Base-by-base conservation (phyloP, 2,113 vertebrate genomes). In the Plectropomus leopardus region DNA sequence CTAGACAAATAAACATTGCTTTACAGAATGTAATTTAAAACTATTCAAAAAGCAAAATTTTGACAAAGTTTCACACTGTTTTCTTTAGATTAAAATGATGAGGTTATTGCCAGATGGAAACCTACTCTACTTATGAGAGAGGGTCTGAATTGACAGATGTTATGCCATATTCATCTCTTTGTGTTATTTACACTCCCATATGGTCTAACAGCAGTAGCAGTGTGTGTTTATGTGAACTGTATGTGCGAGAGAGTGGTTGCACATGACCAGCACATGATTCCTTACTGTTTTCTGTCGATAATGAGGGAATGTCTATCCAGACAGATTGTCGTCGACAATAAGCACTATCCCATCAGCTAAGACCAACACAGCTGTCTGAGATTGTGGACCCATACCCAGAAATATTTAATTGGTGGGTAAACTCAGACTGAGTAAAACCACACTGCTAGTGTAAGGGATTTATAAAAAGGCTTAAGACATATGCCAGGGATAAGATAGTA, bases 301-400 rank as follows among this genome's bases (percentile, higher is more conserved):
- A 87, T 83, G 76, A 79, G 28, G 40, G 23, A 42, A 65, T 86
- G 84, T 87, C 90, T 86, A 85, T 85, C 24, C 75, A 83, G 72
- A 70, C 77, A 47, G 44, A 84, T 63, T 85, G 71, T 67, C 82
- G 72, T 63, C 84, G 77, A 85, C 74, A 78, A 53, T 84, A 76
- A 80, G 69, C 54, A 19, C 40, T 30, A 60, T 72, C 61, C 82
- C 55, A 88, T 88, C 78, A 75, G 67, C 72, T 88, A 84, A 83
- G 86, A 87, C 60, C 81, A 92, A 86, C 85, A 88, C 85, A 90
- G 77, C 79, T 88, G 80, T 51, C 77, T 78, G 74, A 60, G 72
- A 61, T 3, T 69, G 50, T 73, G 75, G 59, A 74, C 24, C 36
- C 50, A 45, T 32, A 77, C 28, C 70, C 64, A 80, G 72, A 65